Percentiles rank a stretch among this genome's conserved stretches.
phyloP scores from a whole-genome alignment of 2,797 vertebrate genomes.

The Coregonus sp. region DNA sequence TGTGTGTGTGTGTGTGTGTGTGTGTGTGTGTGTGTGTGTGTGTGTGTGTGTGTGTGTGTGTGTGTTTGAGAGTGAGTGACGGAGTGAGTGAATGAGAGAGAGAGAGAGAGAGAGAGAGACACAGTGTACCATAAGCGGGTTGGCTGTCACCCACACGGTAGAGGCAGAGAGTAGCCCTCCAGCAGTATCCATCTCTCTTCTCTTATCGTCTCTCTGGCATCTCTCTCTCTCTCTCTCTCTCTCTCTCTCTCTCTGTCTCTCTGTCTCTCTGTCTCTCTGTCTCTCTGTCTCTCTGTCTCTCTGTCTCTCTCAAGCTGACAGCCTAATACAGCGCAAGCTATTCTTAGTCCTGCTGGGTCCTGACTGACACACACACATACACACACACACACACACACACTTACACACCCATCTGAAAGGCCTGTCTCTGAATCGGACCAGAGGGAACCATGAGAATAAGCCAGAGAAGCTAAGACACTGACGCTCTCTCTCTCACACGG shows the following conservation, averaged over 20 bases:
- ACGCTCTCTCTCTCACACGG: no score
- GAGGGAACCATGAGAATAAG: constrained; percentile 14
- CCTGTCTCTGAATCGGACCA: constrained; percentile 26
- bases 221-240: not conserved
- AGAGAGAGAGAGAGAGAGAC: not conserved
- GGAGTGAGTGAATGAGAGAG: no score
- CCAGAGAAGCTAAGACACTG: no score
- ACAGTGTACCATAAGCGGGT: no score
- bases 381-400: no score
- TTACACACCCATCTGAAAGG: not conserved
- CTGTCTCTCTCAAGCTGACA: constrained; percentile 44
- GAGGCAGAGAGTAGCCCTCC: constrained; percentile 34
- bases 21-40: no score
- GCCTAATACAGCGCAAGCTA: constrained; percentile 53
- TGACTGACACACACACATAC: no score
- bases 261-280: no score
- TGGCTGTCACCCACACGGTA: not conserved
- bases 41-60: no score
- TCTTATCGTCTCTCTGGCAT: constrained; percentile 34
- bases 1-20: no score
- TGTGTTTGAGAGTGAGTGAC: no score
- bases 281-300: no score
- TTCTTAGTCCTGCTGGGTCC: constrained; percentile 50
- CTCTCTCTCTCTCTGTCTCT: not conserved
- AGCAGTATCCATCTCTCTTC: constrained; percentile 40